Evolutionary conservation across 2,888 invertebrate genomes (phyloP), one percentile per base, ranked within the genome.

Genomic region (Trachelus stipa): DNA sequence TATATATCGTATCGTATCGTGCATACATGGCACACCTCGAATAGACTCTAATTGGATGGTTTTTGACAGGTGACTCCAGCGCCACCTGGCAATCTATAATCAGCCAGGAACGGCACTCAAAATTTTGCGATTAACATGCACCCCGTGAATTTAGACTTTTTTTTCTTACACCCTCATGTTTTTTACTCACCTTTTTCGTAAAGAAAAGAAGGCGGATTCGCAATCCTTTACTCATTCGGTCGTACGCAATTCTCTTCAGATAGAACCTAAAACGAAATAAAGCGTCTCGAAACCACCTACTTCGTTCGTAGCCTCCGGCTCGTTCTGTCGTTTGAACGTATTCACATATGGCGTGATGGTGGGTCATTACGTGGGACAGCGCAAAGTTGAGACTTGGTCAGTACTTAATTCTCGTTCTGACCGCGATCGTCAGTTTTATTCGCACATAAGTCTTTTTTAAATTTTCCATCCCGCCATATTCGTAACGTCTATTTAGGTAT

Each of bases 311-410:
- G 56, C 56, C 71, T 30, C 31, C 30, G 71, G 71, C 71, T 71
- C 15, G 30, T 31, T 23, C 34, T 34, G 31, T 74, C 34, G 37
- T 12, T 34, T 23, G 11, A 37, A 74, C 35, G 34, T 34, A n/a
- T 74, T 73, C 37, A 11, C 34, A 74, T 30, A 74, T 34, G 74
- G 37, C 35, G 74, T 37, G 34, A 34, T n/a, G 74, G 74, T 23
- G n/a, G 74, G 74, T 74, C 74, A 74, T 74, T 74, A 74, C 74
- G n/a, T 34, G 74, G 30, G 35, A 74, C 74, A 35, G 74, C 34
- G n/a, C 74, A 35, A 35, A 74, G 34, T 33, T 35, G 74, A 74
- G 35, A 33, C 74, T 56, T 56, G 56, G 56, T 23, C 23, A 56
- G 56, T 56, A 56, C 56, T 56, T 56, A 56, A 56, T 56, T 56